Evolutionary conservation across 2,797 vertebrate genomes (phyloP), one percentile per base, ranked within the genome.

Genomic region (Brachyalestes nurse): DNA sequence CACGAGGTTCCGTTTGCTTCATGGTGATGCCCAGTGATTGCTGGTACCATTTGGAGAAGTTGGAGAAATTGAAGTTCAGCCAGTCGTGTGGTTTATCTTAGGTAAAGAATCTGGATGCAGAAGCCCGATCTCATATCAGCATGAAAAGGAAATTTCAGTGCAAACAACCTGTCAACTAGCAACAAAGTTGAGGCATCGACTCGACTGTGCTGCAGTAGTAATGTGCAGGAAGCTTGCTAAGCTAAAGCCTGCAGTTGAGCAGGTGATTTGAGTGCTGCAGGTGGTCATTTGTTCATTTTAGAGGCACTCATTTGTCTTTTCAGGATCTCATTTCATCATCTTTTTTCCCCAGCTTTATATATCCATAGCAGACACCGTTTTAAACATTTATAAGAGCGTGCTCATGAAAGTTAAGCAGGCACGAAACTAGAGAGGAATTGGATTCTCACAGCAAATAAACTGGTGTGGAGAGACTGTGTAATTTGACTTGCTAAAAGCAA

Each of bases 401-500:
- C 78, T 86, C 80, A 86, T 82, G 78, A 85, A 84, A 82, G 81
- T 87, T 55, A 78, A 88, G 49, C 55, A 78, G 74, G 76, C 75
- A 13, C 71, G 65, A 77, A 86, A 75, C 72, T 84, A 77, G 47
- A 49, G 7, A 58, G 57, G 70, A 73, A 85, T 77, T 81, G 47
- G 78, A 82, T 85, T 79, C 82, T 69, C 75, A 80, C 66, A 80
- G 83, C 82, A 83, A 79, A 84, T 84, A 83, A 85, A 84, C 25
- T 40, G 73, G 40, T 61, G 75, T 57, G 47, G 81, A 55, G 72
- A 23, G 58, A 73, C 64, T 72, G 58, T 75, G 72, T 79, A 83
- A 84, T 86, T 84, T 82, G 78, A 85, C 84, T 86, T 83, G 78
- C 85, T 84, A 81, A 84, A 75, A 83, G 51, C 75, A 80, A 85